Base-by-base conservation (phyloP, 92 coral and sea anemone species). In the Palythoa heliodiscus region DNA sequence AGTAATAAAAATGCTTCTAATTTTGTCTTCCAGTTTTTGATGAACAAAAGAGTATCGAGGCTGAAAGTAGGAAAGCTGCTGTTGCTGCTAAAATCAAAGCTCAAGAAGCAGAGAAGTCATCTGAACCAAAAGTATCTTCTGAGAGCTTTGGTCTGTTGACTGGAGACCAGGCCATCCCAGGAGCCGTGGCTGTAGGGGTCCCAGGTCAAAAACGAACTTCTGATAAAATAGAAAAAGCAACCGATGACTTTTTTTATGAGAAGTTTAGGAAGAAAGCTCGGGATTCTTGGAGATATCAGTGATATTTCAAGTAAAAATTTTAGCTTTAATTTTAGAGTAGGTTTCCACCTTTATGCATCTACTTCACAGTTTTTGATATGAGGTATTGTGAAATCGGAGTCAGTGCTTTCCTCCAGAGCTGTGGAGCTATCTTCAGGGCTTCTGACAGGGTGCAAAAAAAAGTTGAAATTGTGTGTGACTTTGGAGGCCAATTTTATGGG, bases 231-330 rank as follows among this genome's bases (percentile, higher is more conserved):
- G 99, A 96, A 76, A 94, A 93, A 78, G 98, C 99, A 16, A 92
- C 98, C 12, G 99, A 96, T 89, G 99, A 96, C 93, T 96, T 96
- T 91, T 91, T 89, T 82, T 96, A 94, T 88, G 99, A 96, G 82
- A 86, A 89, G 83, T 96, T 96, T 94, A 94, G 90, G 78, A 96
- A 96, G 71, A 87, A 95, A 77, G 98, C 99, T 5, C 84, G 98
- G 72, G 99, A 96, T 71, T 95, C 95, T 22, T 96, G 99, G 99
- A 96, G 99, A 90, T 96, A 96, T 83, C 99, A 92, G 84, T 96
- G 83, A 87, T 52, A 29, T 5, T 43, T 43, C 50, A 43, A 29
- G 35, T 29, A 29, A 29, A 29, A 29, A 29, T 29, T 29, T 29
- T 29, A 29, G 50, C 50, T 43, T 43, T n/a, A n/a, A n/a, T n/a